A percentile compares a stretch with the other conserved stretches of the same genome.
Evolutionary conservation across 2,113 vertebrate genomes (phyloP).

Genomic region (Nesoenas mayeri): DNA sequence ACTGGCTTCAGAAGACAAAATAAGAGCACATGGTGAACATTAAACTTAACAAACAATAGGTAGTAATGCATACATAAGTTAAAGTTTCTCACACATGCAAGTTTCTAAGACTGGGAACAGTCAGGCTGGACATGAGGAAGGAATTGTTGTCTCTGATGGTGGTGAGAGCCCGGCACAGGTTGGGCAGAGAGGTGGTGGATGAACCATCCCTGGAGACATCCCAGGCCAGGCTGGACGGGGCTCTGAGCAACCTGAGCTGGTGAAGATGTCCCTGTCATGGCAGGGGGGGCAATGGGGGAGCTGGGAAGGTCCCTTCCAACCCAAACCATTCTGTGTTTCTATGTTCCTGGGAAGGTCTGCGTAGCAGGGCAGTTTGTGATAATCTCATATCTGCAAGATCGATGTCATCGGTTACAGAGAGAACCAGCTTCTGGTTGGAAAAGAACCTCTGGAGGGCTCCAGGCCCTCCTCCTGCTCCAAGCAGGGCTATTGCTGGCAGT

Average conservation of each 20-base stretch:
- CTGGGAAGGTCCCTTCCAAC: no score
- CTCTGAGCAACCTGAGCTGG: no score
- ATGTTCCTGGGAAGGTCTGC: not conserved
- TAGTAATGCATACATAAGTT: not conserved
- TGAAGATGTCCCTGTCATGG: no score
- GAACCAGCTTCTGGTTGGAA: not conserved
- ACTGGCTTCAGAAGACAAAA: not conserved
- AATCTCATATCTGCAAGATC: not conserved
- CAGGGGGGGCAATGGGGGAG: no score
- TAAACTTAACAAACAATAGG: not conserved
- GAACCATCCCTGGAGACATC: no score
- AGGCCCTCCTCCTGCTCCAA: not conserved
- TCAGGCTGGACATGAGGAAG: no score
- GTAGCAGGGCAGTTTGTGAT: not conserved
- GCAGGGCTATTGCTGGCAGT: not conserved
- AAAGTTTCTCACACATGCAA: not conserved
- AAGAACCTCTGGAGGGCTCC: not conserved
- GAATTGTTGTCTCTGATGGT: no score
- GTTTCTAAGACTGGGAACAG: not conserved
- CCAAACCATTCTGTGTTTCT: no score
- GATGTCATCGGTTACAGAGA: not conserved
- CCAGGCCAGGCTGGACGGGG: no score
- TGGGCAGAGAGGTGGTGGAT: no score
- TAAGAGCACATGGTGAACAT: constrained; percentile 1
- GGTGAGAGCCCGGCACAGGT: no score